Conservation (phyloP, 2,113 vertebrate species). For the Xiphophorus hellerii region DNA sequence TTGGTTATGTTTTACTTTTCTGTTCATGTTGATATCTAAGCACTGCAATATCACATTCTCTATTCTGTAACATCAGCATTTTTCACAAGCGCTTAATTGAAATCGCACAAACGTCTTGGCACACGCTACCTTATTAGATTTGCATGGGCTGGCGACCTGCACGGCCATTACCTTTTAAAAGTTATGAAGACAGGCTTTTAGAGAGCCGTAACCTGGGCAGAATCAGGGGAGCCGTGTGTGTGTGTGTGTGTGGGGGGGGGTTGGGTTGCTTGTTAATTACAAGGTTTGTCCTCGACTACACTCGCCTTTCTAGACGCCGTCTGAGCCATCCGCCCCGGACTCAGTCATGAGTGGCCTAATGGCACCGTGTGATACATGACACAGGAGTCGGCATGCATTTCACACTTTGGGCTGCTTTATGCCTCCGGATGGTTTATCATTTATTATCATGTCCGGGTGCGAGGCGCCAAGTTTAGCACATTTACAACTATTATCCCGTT, state of each 20-base stretch:
- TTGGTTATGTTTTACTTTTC: not conserved
- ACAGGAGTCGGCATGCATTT: conserved; percentile 50
- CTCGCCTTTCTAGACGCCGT: conserved; percentile 4
- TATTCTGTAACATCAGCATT: not conserved
- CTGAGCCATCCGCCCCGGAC: not conserved
- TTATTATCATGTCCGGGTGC: conserved; percentile 60
- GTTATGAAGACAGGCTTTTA: conserved; percentile 41
- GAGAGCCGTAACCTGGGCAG: conserved; percentile 14
- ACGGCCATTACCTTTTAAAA: conserved; percentile 30
- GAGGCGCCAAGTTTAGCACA: conserved; percentile 55
- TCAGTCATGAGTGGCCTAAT: conserved; percentile 47
- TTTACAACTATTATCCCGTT: conserved; percentile 72
- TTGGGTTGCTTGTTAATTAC: conserved; percentile 39
- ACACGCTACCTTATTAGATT: conserved; percentile 30
- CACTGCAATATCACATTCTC: not conserved
- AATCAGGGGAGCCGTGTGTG: conserved; percentile 31
- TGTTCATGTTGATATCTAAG: not conserved
- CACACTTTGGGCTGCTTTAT: conserved; percentile 59
- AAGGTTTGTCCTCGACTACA: conserved; percentile 30
- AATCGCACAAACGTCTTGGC: conserved; percentile 23
- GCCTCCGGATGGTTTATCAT: conserved; percentile 63
- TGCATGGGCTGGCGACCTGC: conserved; percentile 16
- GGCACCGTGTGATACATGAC: conserved; percentile 47
- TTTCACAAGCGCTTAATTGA: conserved; percentile 16
- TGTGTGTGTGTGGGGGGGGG: not conserved